Conservation (phyloP, 2,797 vertebrate genomes). For the Hylomyscus alleni region DNA sequence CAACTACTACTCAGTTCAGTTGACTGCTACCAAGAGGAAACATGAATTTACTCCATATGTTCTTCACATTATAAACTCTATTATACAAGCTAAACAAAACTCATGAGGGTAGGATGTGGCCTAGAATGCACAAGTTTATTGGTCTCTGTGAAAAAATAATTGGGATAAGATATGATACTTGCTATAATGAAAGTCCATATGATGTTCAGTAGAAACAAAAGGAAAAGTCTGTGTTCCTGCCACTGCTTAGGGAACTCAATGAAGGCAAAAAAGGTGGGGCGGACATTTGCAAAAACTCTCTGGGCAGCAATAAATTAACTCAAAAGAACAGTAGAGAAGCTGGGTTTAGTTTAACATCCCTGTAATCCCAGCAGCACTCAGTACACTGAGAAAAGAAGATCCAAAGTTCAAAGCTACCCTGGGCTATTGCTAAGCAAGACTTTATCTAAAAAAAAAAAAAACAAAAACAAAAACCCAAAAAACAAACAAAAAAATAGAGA, state of each 20-base stretch:
- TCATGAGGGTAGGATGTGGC: background rate
- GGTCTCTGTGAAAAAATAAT: background rate
- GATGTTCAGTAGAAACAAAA: background rate
- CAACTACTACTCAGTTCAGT: background rate
- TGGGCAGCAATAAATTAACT: background rate
- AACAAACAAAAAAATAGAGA: background rate
- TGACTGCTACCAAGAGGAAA: background rate
- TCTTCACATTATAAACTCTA: background rate
- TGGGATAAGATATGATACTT: background rate
- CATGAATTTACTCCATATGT: background rate
- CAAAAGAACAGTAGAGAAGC: background rate
- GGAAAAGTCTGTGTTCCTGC: background rate
- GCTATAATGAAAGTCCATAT: background rate
- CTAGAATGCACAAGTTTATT: background rate
- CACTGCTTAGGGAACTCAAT: background rate
- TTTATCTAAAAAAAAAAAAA: background rate
- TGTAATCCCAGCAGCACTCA: no score
- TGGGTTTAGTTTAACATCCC: background rate
- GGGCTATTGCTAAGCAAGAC: background rate
- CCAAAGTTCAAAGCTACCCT: background rate
- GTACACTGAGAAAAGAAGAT: background rate
- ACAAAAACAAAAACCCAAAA: accelerated
- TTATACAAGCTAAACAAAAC: conserved; percentile 1
- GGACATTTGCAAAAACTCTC: background rate
- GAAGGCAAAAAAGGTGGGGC: background rate